Conservation (phyloP, 2,888 invertebrate genomes). For the Eurois occulta region DNA sequence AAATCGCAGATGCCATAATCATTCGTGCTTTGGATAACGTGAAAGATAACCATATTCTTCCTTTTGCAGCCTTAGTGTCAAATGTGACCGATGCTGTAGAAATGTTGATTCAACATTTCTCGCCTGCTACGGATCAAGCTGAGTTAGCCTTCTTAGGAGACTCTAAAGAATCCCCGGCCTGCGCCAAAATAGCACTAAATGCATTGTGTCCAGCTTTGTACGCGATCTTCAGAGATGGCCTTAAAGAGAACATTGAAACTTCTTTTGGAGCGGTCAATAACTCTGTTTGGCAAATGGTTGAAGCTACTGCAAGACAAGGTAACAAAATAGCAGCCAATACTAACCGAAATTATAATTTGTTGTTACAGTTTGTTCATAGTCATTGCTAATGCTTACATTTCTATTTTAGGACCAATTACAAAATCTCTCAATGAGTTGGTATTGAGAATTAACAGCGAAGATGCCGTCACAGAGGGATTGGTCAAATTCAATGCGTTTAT, state of each 20-base stretch:
- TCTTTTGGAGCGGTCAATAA: slow-evolving; percentile 96
- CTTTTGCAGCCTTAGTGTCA: slow-evolving; percentile 92
- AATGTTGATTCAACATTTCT: slow-evolving; percentile 93
- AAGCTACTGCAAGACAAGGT: slow-evolving; percentile 96
- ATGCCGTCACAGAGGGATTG: slow-evolving; percentile 95
- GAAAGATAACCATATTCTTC: background rate
- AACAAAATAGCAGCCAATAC: slow-evolving; percentile 37
- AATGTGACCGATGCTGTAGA: slow-evolving; percentile 94
- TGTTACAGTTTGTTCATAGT: background rate
- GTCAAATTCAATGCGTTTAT: slow-evolving; percentile 97
- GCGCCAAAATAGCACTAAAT: slow-evolving; percentile 93
- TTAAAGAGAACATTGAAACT: slow-evolving; percentile 95
- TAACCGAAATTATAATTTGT: background rate
- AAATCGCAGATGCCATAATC: no score
- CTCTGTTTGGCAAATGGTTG: slow-evolving; percentile 97
- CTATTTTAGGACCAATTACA: slow-evolving; percentile 92
- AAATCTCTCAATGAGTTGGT: slow-evolving; percentile 96
- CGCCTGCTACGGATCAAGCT: slow-evolving; percentile 91
- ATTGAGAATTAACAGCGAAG: slow-evolving; percentile 95
- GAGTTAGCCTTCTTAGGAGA: slow-evolving; percentile 91
- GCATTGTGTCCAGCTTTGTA: slow-evolving; percentile 96
- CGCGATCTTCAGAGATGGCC: slow-evolving; percentile 95
- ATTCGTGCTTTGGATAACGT: background rate
- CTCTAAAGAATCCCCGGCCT: slow-evolving; percentile 91
- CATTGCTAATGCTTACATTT: background rate